These are phyloP conservation scores for Andinoacara biseriatus DNA, from an alignment of 2,113 vertebrate species.

Conservation along the genomic window DNA sequence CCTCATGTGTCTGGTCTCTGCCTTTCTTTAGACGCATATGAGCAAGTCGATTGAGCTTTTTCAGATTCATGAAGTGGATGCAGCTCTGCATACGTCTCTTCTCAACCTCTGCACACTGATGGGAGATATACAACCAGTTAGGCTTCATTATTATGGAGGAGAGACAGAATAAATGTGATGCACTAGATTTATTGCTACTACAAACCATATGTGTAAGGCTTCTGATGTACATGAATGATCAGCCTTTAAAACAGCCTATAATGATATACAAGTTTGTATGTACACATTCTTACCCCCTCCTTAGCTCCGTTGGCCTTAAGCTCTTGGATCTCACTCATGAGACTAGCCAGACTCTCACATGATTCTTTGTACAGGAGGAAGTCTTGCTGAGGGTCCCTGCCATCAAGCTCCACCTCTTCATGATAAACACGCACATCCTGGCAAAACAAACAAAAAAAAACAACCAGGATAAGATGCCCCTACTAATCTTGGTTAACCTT, in stretches of 20 bases:
- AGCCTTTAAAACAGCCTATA: not conserved
- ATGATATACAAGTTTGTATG: not conserved
- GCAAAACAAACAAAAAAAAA: not conserved
- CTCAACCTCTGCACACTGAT: conserved; percentile 88
- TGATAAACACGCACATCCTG: conserved; percentile 91
- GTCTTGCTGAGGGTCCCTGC: conserved; percentile 89
- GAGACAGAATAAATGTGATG: not conserved
- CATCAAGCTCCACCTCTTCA: conserved; percentile 92
- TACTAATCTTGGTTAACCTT: not conserved
- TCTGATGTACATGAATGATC: not conserved
- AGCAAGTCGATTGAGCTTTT: conserved; percentile 96
- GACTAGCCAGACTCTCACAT: conserved; percentile 87
- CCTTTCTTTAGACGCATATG: conserved; percentile 95
- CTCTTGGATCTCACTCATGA: conserved; percentile 97
- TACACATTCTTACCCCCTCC: conserved; percentile 83
- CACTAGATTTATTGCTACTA: not conserved
- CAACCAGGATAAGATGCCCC: not conserved
- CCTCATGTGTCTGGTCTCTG: conserved; percentile 96
- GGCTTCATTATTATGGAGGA: not conserved
- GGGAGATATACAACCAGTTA: conserved; percentile 3
- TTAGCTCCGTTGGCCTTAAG: conserved; percentile 90
- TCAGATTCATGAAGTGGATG: conserved; percentile 96
- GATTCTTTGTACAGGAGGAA: conserved; percentile 90
- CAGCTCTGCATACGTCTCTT: conserved; percentile 90
- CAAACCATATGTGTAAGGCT: not conserved